A percentile compares a stretch with the other conserved stretches of the same genome.
phyloP scores from a whole-genome alignment of 2,797 vertebrate species.

The Schizothorax lantsangensis region DNA sequence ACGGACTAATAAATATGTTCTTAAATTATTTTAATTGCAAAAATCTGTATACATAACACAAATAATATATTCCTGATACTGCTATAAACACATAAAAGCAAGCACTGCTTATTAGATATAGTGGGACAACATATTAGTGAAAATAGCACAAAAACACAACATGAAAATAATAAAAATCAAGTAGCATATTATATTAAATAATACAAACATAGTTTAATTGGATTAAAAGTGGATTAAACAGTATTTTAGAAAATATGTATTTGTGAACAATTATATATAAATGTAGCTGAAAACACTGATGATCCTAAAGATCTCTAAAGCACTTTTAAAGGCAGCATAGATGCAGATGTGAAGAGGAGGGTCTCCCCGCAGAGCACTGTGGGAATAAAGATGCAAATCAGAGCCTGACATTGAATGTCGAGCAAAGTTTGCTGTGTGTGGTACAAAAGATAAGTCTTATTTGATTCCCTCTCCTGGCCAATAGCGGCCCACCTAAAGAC shows the following conservation, averaged over 20 bases:
- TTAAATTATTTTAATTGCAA: constrained; percentile 1
- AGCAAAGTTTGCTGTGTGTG: constrained; percentile 55
- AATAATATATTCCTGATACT: not conserved
- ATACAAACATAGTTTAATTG: not conserved
- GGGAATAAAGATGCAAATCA: constrained; percentile 34
- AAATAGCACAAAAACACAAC: not conserved
- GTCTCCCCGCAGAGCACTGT: constrained; percentile 30
- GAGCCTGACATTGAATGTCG: constrained; percentile 12
- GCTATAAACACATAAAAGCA: not conserved
- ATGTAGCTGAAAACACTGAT: constrained; percentile 3
- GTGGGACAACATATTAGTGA: not conserved
- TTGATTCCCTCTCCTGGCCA: constrained; percentile 36
- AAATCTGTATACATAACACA: not conserved
- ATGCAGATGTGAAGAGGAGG: constrained; percentile 23
- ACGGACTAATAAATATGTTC: not conserved
- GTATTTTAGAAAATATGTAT: not conserved
- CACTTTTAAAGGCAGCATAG: constrained; percentile 2
- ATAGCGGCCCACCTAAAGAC: not conserved
- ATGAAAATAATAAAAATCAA: not conserved
- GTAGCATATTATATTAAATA: not conserved
- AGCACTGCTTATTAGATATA: not conserved
- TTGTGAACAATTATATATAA: constrained; percentile 17
- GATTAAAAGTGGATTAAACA: constrained; percentile 10
- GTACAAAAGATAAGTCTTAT: constrained; percentile 44
- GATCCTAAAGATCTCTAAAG: not conserved